Conservation (phyloP, 2,113 vertebrate genomes). For the Cyphomyrus discorhynchus region DNA sequence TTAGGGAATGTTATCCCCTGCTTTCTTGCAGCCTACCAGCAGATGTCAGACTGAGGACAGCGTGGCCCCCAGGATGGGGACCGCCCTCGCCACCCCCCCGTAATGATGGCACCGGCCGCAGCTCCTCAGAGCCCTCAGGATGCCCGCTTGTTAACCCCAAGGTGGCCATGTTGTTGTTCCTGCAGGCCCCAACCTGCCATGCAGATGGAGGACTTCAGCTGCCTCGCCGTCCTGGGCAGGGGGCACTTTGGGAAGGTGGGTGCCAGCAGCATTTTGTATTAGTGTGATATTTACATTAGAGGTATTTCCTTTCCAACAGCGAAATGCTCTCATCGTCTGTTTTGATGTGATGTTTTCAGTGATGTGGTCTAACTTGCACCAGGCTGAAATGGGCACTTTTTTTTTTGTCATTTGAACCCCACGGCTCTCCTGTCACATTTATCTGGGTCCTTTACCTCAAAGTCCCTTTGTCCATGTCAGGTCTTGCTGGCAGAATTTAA, state of each 20-base stretch:
- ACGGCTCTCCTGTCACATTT: not conserved
- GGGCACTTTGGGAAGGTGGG: slow-evolving; percentile 94
- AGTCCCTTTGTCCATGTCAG: slow-evolving; percentile 48
- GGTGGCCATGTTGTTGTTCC: not conserved
- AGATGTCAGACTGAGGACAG: slow-evolving; percentile 24
- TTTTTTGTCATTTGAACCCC: not conserved
- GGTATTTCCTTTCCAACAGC: not conserved
- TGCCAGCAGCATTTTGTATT: not conserved
- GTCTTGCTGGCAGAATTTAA: slow-evolving; percentile 83
- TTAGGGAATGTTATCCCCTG: not conserved
- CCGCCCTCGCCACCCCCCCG: not conserved
- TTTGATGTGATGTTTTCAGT: not conserved
- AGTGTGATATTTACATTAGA: not conserved
- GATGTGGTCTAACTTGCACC: not conserved
- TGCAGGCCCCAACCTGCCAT: slow-evolving; percentile 45
- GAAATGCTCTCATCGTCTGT: not conserved
- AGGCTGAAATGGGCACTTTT: not conserved
- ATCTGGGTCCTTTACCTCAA: not conserved
- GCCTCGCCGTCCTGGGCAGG: slow-evolving; percentile 78
- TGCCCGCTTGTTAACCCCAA: not conserved
- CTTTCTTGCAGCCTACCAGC: slow-evolving; percentile 28
- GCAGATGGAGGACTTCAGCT: slow-evolving; percentile 75
- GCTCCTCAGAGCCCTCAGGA: not conserved
- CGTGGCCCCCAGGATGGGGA: slow-evolving; percentile 29
- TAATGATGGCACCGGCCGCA: not conserved